Base-by-base conservation (phyloP, 2,888 invertebrate genomes). In the Ischnus inquisitorius region DNA sequence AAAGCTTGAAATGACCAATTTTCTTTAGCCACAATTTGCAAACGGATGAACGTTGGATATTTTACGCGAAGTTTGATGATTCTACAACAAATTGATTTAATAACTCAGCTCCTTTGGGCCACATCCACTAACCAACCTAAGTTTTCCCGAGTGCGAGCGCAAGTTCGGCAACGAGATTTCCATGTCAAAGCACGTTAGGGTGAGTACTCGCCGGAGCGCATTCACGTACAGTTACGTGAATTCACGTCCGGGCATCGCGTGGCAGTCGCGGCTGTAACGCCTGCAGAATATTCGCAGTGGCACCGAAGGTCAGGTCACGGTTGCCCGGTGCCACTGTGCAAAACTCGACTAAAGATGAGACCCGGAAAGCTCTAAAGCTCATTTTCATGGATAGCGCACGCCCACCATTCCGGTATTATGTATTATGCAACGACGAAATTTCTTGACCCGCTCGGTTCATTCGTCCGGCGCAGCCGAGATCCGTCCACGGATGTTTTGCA, bases 141-240 rank as follows among this genome's bases (percentile, higher is more conserved):
- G 34, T 34, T 34, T 34, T 34, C 34, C 5, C 8, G 34, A 34
- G 34, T 34, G 34, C 34, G 19, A 19, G 34, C 62, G 48, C 1
- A 39, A 19, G 34, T 64, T 34, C 48, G 16, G 6, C 48, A 74
- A 34, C 62, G 62, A 64, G 34, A 64, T 74, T 64, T 64, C 46
- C 34, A 12, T 34, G 39, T 46, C 19, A 19, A 48, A 19, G 62
- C 34, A 6, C 34, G 19, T 74, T 28, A 62, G 14, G 46, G 34
- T 19, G 48, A 34, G 62, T 19, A 48, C 34, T 34, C 34, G 8
- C 6, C 34, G 5, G 34, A 34, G 34, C 0, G 34, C 5, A 34
- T 8, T 8, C 34, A 62, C 1, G 6, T 4, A 34, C 8, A 34
- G 34, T 34, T 34, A 34, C 34, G 6, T 34, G 34, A 6, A 34